Evolutionary conservation across 2,888 invertebrate species (phyloP).

Genomic region (Caenorhabditis zanzibari): DNA sequence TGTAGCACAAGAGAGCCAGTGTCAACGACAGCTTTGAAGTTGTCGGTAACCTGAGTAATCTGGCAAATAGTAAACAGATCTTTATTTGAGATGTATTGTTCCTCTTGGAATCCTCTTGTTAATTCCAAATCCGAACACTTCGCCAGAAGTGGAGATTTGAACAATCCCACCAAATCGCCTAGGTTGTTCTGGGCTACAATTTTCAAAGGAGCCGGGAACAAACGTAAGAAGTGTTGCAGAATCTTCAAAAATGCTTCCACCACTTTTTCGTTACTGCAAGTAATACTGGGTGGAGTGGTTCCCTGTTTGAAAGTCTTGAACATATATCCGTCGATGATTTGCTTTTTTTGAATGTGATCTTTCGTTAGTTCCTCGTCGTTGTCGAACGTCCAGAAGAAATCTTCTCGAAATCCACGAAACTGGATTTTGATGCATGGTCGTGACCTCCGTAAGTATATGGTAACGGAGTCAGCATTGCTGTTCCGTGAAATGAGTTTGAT

Average conservation of each 20-base stretch:
- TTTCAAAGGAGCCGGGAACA: neutral
- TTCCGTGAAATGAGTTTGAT: neutral
- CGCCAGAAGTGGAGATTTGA: neutral
- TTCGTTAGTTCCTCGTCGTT: neutral
- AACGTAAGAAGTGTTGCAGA: neutral
- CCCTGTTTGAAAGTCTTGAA: neutral
- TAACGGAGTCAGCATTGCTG: neutral
- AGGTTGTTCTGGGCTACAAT: constrained; percentile 2
- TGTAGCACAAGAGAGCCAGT: too few species aligned
- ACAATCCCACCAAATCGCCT: neutral
- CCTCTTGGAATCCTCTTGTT: neutral
- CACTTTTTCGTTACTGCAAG: constrained; percentile 1
- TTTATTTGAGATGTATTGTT: neutral
- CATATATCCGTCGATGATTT: neutral
- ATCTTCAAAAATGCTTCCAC: constrained; percentile 1
- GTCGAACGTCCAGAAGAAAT: constrained; percentile 3
- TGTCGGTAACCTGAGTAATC: neutral
- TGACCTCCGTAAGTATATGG: neutral
- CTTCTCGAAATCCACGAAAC: neutral
- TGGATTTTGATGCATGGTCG: constrained; percentile 6
- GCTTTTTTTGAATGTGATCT: neutral
- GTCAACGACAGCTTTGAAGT: neutral
- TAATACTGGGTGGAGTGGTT: neutral
- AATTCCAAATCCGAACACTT: constrained; percentile 9
- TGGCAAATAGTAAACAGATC: neutral